Base-by-base conservation (phyloP, 2,888 invertebrate genomes). In the Platerodrilus igneus region DNA sequence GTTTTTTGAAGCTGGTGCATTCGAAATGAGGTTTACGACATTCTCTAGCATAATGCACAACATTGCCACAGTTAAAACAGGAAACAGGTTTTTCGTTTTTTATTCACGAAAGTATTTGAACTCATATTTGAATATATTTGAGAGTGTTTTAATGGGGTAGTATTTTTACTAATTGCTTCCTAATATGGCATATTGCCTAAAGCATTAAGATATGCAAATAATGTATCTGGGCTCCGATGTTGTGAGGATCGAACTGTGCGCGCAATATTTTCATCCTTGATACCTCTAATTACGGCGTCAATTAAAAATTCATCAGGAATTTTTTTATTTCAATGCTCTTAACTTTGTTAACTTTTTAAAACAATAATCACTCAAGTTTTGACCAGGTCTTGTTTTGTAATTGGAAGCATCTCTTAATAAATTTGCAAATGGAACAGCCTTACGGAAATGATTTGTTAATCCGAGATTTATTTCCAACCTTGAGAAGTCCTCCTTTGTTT, bases 211-310 rank as follows among this genome's bases (percentile, higher is more conserved):
- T 36, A 36, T 2, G 39, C 32, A 30, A 32, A 47, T 7, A 43
- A 13, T 4, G 18, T 20, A 28, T 47, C 20, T 7, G 37, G 18
- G 15, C 23, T 21, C 4, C 10, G 22, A 9, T 34, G 26, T 7
- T 18, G 15, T 7, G 28, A 23, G 15, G 48, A 48, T 8, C 43
- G 23, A 4, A 44, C 21, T 3, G 49, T 45, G 3, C 49, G 25
- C 8, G 37, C 43, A 15, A 50, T 38, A 30, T 37, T 48, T 20
- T 35, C 41, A 19, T 50, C 45, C 8, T 21, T 36, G 18, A 50
- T 45, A 6, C 45, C 45, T 10, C 47, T 45, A 28, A 51, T 48
- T 20, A 51, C 45, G 4, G 49, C 49, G 29, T 50, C 48, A n/a
- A 50, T 32, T 13, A 51, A 30, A 38, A 7, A 50, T 31, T 50